phyloP scores from a whole-genome alignment of 2,888 invertebrate species.

The Microctonus brassicae region DNA sequence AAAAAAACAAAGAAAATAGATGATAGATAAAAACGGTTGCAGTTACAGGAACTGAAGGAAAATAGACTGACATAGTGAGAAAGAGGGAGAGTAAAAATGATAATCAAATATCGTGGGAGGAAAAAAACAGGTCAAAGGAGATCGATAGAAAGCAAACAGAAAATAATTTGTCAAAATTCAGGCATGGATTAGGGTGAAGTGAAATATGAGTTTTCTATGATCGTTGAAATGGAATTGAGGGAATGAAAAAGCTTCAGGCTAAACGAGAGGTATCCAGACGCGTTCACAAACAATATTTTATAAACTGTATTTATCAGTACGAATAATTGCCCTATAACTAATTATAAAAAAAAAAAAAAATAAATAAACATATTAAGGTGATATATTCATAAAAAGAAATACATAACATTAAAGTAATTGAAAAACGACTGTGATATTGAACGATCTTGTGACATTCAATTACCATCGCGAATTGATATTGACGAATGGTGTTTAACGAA shows the following conservation, averaged over 20 bases:
- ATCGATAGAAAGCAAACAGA: background rate
- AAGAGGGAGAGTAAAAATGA: background rate
- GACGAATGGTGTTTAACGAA: conserved; percentile 54
- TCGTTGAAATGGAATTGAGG: conserved; percentile 21
- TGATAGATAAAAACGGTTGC: conserved; percentile 58
- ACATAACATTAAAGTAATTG: conserved; percentile 63
- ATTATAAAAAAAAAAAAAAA: conserved; percentile 36
- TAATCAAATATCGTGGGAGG: conserved; percentile 20
- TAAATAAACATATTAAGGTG: conserved; percentile 59
- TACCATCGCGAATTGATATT: conserved; percentile 63
- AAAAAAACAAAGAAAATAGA: background rate
- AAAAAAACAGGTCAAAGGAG: background rate
- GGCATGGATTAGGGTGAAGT: conserved; percentile 3
- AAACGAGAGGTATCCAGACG: conserved; percentile 51
- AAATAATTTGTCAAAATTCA: conserved; percentile 8
- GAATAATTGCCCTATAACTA: conserved; percentile 61
- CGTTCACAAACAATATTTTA: conserved; percentile 66
- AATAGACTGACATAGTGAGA: conserved; percentile 35
- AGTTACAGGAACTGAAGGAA: conserved; percentile 62
- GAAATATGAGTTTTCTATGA: conserved; percentile 8
- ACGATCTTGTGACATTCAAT: conserved; percentile 70
- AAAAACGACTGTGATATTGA: conserved; percentile 70
- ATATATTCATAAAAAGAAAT: conserved; percentile 57
- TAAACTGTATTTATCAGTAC: conserved; percentile 66
- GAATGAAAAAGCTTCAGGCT: conserved; percentile 43